Conservation (phyloP, 2,888 invertebrate genomes). For the Acanthosepion esculentum region DNA sequence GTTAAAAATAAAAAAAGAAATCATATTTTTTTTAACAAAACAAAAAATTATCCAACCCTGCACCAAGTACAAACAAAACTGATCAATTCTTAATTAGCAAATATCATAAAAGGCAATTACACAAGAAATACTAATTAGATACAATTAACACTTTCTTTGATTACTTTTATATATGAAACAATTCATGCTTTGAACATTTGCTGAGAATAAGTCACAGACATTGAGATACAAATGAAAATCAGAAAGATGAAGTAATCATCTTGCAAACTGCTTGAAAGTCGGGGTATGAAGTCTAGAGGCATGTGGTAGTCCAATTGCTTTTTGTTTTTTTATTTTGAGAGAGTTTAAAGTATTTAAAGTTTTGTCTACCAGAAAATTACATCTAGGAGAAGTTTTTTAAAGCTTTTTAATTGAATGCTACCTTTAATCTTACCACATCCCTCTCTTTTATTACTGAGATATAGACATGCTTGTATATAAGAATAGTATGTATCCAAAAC, state of each 20-base stretch:
- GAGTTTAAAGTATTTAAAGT: neutral
- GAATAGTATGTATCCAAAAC: too few relatives aligned
- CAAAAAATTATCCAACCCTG: neutral
- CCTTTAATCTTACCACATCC: too few relatives aligned
- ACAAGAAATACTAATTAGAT: constrained; percentile 6
- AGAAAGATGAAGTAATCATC: neutral
- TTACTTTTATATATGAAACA: constrained; percentile 7
- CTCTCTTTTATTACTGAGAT: too few relatives aligned
- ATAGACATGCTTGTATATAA: too few relatives aligned
- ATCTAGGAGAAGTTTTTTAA: too few relatives aligned
- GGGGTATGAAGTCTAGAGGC: neutral
- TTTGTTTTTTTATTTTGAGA: neutral
- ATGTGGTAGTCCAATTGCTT: neutral
- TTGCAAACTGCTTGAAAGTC: neutral
- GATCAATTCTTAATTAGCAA: constrained; percentile 33
- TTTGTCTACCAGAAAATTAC: too few relatives aligned
- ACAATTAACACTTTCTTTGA: constrained; percentile 33
- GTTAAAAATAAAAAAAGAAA: neutral
- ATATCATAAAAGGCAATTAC: constrained; percentile 33
- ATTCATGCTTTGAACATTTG: neutral
- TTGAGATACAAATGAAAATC: neutral
- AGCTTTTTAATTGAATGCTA: too few relatives aligned
- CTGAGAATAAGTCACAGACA: constrained; percentile 5
- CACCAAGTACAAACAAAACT: neutral
- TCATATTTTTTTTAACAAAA: too few relatives aligned